Base-by-base conservation (phyloP, 2,797 vertebrate genomes). In the Poecilia velifera region DNA sequence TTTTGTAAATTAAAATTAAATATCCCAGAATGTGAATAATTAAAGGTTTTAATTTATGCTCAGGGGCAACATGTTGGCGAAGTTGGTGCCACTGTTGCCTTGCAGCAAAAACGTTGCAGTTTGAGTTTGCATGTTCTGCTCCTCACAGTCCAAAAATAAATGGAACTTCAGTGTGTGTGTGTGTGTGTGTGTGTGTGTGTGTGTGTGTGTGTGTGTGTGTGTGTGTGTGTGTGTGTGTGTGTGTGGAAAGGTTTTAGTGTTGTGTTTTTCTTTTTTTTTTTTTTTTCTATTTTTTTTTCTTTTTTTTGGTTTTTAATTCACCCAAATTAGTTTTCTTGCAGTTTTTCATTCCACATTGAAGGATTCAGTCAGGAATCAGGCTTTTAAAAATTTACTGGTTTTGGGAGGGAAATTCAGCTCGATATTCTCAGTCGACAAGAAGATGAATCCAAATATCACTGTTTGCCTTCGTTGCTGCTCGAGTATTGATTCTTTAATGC, bases 371-470 rank as follows among this genome's bases (percentile, higher is more conserved):
- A 72, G 66, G 77, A 79, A 90, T 86, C 79, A 86, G 82, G 88
- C 88, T 86, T 88, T 89, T 89, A 85, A 66, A 91, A 93, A 94
- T 93, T 92, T 92, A 94, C 92, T 83, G 84, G 86, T 76, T 94
- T 92, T 87, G 83, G 79, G 81, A 80, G 79, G 75, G 80, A 77
- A 76, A 79, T 83, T 89, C 83, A 49, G 92, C 90, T 95, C 93
- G 79, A 93, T 94, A 93, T 93, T 87, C 82, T 87, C 77, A 4
- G 82, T 72, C 76, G 73, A 86, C 90, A 91, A 78, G 87, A 91
- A 91, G 90, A 94, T 92, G 89, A 93, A 92, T 93, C 90, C 90
- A 93, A 92, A 94, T 93, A 92, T 93, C 86, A 90, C 84, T 78
- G 90, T 87, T 93, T 91, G 88, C 90, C 87, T 88, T 85, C 90